Evolutionary conservation across 2,888 invertebrate genomes (phyloP).

Genomic region (Leptura quadrifasciata): DNA sequence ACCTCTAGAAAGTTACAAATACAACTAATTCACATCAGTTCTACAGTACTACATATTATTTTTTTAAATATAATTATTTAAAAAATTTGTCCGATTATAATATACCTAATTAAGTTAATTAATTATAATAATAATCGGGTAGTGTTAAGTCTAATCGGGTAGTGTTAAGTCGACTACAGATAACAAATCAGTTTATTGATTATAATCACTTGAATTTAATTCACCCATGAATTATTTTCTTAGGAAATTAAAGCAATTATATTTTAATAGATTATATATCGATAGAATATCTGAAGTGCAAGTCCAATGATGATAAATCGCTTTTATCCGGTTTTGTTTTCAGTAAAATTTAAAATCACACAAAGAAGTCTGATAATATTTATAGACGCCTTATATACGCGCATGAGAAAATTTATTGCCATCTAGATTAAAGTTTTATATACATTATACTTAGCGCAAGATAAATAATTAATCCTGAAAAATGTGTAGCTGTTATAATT

Average conservation of each 20-base stretch:
- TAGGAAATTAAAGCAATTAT: too few species aligned
- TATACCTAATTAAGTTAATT: too few species aligned
- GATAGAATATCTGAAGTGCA: not conserved
- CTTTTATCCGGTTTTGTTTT: not conserved
- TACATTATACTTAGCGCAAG: constrained; percentile 45
- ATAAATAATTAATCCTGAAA: constrained; percentile 53
- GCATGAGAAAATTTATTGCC: constrained; percentile 32
- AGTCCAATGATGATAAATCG: not conserved
- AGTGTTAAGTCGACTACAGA: not conserved
- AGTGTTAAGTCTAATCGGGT: too few species aligned
- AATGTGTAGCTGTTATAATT: constrained; percentile 48
- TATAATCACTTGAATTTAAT: too few species aligned
- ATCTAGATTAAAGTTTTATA: constrained; percentile 51
- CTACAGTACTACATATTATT: too few species aligned
- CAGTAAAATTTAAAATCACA: not conserved
- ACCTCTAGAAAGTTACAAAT: too few species aligned
- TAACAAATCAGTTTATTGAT: not conserved
- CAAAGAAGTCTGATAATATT: not conserved
- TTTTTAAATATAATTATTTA: too few species aligned
- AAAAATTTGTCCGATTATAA: not conserved
- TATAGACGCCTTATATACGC: not conserved
- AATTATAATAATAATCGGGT: too few species aligned
- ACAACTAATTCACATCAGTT: too few species aligned
- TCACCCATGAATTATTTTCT: too few species aligned
- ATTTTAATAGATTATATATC: not conserved